phyloP scores from a whole-genome alignment of 1,140 invertebrate genomes.

The Drosophila repletoides region DNA sequence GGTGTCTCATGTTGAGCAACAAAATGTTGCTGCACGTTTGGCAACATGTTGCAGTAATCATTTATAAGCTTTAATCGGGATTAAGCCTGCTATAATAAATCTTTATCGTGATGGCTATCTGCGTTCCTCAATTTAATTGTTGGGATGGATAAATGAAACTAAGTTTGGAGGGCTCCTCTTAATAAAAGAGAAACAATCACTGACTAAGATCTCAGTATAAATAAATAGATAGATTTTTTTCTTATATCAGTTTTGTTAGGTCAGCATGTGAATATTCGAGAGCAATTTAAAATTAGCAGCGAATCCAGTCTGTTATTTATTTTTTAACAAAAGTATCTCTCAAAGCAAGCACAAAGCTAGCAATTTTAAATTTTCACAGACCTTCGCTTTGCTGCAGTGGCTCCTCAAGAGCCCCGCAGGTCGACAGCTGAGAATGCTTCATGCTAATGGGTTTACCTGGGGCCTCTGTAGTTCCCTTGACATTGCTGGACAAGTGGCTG shows the following conservation, averaged over 20 bases:
- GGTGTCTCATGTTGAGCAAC: background rate
- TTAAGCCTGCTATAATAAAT: no score
- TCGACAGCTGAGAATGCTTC: background rate
- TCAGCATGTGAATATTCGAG: no score
- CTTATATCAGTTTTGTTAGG: no score
- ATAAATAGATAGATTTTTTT: no score
- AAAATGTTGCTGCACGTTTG: constrained; percentile 23
- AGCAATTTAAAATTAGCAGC: no score
- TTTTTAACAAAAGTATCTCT: background rate
- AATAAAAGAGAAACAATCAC: no score
- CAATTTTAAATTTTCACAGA: background rate
- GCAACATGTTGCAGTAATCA: constrained; percentile 31
- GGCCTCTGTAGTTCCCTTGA: constrained; percentile 6
- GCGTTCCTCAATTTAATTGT: no score
- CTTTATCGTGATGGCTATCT: no score
- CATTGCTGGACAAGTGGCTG: constrained; percentile 18
- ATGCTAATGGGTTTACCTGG: constrained; percentile 22
- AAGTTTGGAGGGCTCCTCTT: no score
- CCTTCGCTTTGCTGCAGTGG: background rate
- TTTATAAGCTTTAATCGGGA: background rate
- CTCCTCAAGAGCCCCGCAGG: constrained; percentile 3
- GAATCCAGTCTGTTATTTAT: no score
- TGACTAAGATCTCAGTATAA: no score
- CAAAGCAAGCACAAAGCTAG: background rate
- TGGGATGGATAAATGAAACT: no score